Evolutionary conservation across 1,140 invertebrate genomes (phyloP).

Genomic region (Hydropsyche tenuis): DNA sequence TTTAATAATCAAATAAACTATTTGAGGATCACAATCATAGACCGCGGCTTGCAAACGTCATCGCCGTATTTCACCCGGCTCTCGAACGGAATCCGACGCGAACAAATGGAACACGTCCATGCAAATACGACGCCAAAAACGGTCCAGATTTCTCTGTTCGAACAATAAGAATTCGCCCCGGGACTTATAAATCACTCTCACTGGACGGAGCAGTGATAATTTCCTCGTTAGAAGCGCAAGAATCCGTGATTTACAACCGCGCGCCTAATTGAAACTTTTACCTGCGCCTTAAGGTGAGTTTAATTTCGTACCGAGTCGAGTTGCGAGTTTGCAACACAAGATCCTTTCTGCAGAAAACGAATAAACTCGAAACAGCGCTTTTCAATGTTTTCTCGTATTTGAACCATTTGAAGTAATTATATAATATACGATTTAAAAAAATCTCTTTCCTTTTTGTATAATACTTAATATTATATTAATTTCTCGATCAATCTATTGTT

Average conservation of each 20-base stretch:
- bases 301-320: constrained; percentile 33
- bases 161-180: not conserved
- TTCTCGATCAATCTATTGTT: no score
- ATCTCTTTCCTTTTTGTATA: no score
- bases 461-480: no score
- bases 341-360: not conserved
- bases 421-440: no score
- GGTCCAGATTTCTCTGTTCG: not conserved
- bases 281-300: constrained; percentile 36
- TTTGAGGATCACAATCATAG: not conserved
- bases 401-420: no score
- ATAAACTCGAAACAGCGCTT: no score
- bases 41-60: constrained; percentile 41
- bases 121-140: no score
- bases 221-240: not conserved
- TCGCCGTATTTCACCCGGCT: constrained; percentile 40
- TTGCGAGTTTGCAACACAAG: no score
- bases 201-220: not conserved
- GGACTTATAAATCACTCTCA: not conserved
- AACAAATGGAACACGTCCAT: constrained; percentile 1
- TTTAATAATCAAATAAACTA: no score
- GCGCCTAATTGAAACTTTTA: constrained; percentile 25
- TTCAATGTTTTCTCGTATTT: no score
- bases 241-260: constrained; percentile 21
- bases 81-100: constrained; percentile 32